Base-by-base conservation (phyloP, 2,113 vertebrate species). In the Mustela lutreola region DNA sequence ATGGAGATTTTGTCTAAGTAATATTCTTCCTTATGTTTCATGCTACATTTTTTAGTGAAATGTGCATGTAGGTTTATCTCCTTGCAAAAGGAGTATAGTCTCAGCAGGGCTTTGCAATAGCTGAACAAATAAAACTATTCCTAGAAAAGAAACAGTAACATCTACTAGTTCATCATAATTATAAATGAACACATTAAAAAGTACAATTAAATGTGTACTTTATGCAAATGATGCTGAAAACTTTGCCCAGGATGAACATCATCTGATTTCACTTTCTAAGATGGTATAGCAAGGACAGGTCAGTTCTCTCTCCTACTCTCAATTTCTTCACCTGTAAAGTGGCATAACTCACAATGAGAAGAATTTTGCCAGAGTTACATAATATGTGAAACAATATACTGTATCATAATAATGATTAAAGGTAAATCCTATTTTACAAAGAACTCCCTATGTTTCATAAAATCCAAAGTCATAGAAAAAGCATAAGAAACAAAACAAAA, bases 111-210 rank as follows among this genome's bases (percentile, higher is more conserved):
- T 88, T 62, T 5, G 67, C 4, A 14, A 12, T 62, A 83, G 73
- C 67, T 95, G 83, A 92, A 53, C 48, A 93, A 91, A 93, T 62
- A 96, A 10, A 75, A 75, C 8, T 33, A 31, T 87, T 76, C 33
- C 65, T 50, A 21, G 50, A 62, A 42, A 33, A 86, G 67, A 78
- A 62, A 65, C 4, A 82, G 48, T 80, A 39, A 81, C 14, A 28
- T 80, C 21, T 80, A 26, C 9, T 22, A 28, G 39, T 36, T 89
- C 36, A 89, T 85, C 53, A 56, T 93, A 81, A 82, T 79, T 58
- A 36, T 21, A 75, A 45, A 48, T 7, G 0, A 16, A 75, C 4
- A 24, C 36, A 42, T 22, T 48, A 56, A 28, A 79, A 31, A 3
- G 9, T 31, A 3, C 24, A 63, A 26, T 7, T 31, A 6, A 71